Evolutionary conservation across 1,140 invertebrate species (phyloP), one percentile per base, ranked within the genome.

Genomic region (Drosophila kurseongensis): DNA sequence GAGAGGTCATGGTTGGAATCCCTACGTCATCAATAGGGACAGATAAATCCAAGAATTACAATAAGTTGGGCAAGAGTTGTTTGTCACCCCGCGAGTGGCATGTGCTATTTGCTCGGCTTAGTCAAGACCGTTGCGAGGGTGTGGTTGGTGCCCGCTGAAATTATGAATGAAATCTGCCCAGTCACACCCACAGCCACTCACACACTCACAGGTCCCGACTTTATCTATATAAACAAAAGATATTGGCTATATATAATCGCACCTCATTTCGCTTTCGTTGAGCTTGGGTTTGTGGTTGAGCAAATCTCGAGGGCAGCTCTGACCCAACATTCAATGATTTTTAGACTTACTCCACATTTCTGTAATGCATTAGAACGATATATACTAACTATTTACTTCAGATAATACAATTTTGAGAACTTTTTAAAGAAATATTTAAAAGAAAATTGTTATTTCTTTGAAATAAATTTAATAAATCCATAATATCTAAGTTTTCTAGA

Each of bases 151-250:
- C 52, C 62, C 35, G 42, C 16, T 57, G 32, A 45, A 69, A 58
- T 88, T 71, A 86, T 86, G 82, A 86, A 86, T 86, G 82, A 86
- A 86, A 88, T 88, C 78, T 67, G 48, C 40, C 41, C 73, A 78
- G 79, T 78, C 82, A 65, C 82, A 82, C 83, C 69, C 77, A 75
- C 75, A 80, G 41, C 4, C 42, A 27, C 50, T 41, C 29, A 44
- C 41, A 32, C 12, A 12, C 23, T 36, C 13, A 40, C 32, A n/a
- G 27, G n/a, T 3, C 16, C 54, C 5, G 38, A 65, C 63, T 80
- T 83, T 86, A 88, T 86, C 83, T 88, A 69, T 82, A 82, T 79
- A 82, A 88, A 86, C 75, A 86, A 76, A 50, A 76, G 75, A 86
- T 88, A 86, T 88, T 62, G 75, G 55, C 75, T 78, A 71, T 62